Evolutionary conservation across 2,888 invertebrate species (phyloP).

Genomic region (Idaea dimidiata): DNA sequence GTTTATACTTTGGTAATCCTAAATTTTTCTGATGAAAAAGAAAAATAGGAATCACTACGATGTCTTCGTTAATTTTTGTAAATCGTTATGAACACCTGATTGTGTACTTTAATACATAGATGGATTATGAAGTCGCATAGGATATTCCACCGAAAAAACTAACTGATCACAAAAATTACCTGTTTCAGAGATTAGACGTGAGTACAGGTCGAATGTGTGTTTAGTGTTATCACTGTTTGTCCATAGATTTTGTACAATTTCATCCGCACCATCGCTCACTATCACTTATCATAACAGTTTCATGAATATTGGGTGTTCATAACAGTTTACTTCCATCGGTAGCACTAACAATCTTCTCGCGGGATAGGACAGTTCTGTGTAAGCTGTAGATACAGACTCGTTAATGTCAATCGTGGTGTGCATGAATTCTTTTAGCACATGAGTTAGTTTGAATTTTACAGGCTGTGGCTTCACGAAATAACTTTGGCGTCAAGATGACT

Average conservation of each 20-base stretch:
- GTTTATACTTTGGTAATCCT: too few relatives aligned
- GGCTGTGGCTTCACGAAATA: constrained; percentile 33
- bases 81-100: constrained; percentile 74
- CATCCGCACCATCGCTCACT: constrained; percentile 50
- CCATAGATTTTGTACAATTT: constrained; percentile 44
- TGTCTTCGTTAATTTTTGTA: constrained; percentile 23
- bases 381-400: constrained; percentile 35
- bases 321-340: constrained; percentile 66
- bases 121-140: constrained; percentile 13
- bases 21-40: neutral
- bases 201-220: constrained; percentile 75
- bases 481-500: constrained; percentile 17
- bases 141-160: constrained; percentile 13
- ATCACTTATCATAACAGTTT: constrained; percentile 46
- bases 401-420: constrained; percentile 22
- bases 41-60: neutral
- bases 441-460: constrained; percentile 21
- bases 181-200: constrained; percentile 81
- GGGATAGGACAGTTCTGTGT: constrained; percentile 35
- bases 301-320: constrained; percentile 68
- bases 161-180: constrained; percentile 64
- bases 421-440: constrained; percentile 28
- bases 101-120: constrained; percentile 18
- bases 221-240: constrained; percentile 63
- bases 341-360: constrained; percentile 49